Evolutionary conservation across 1,140 invertebrate species (phyloP), one percentile per base, ranked within the genome.

Genomic region (Neomicropteryx cornuta): DNA sequence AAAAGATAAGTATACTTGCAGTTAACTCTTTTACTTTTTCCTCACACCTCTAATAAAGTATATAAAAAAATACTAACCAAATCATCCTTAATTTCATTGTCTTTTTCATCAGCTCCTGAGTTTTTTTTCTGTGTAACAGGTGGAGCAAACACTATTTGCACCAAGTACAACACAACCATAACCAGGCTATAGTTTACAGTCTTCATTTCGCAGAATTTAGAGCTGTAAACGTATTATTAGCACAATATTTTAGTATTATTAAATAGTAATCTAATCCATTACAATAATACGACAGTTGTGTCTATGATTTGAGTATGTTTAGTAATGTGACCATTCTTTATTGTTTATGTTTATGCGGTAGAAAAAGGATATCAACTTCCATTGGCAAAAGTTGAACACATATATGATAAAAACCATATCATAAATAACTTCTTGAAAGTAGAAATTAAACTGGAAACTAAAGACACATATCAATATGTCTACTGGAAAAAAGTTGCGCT

Each of bases 61-160:
- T 35, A 5, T 33, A 13, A 44, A 30, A 33, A 33, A 42, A 31
- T 17, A 44, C 44, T 56, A 53, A 66, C 62, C 50, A 65, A 43
- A 42, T 66, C 54, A 46, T 62, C 58, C 46, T 57, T 59, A 10
- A 58, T 50, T 38, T 62, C 58, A 43, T 50, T 60, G 16, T 60
- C 60, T 20, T 60, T 44, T 37, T 66, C 58, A 28, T 53, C 55
- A 8, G 44, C 30, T 22, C 41, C 34, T 5, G 10, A 16, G 10
- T 33, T 32, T 24, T 63, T 64, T 8, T 66, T 62, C 21, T 52
- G 56, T 11, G 48, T 50, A 0, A 66, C 63, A 14, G 65, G 65
- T 6, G 63, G 65, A 23, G 65, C 65, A 53, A 24, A n/a, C 6
- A 24, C 6, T 8, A 24, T 13, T 24, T 24, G 23, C 23, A 24